Conservation (phyloP, 2,113 vertebrate species). For the Hoplias malabaricus region DNA sequence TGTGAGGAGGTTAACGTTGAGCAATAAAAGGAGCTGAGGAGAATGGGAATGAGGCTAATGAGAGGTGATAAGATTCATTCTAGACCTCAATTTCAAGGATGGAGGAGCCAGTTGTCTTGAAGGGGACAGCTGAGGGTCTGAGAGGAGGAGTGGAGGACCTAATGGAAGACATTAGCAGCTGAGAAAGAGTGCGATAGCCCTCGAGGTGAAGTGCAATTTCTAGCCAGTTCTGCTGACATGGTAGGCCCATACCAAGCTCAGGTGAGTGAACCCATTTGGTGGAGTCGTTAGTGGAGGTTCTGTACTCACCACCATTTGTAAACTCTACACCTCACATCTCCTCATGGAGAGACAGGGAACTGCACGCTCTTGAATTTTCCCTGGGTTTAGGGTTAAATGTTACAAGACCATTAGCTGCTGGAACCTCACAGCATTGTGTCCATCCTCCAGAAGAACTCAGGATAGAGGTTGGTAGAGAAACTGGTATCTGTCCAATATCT, state of each 20-base stretch:
- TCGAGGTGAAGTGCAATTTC: conserved; percentile 48
- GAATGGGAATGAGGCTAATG: conserved; percentile 71
- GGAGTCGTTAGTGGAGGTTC: conserved; percentile 20
- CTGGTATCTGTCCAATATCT: too few relatives aligned
- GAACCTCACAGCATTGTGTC: background rate
- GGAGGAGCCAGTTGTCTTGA: conserved; percentile 58
- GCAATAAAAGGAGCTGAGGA: conserved; percentile 63
- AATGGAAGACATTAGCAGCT: conserved; percentile 66
- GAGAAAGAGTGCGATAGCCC: conserved; percentile 46
- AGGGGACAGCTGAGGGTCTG: conserved; percentile 53
- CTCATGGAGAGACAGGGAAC: background rate
- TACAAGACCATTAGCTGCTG: background rate
- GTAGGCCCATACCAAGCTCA: background rate
- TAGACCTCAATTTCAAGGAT: conserved; percentile 73
- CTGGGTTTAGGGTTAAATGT: background rate
- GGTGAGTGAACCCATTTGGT: conserved; percentile 9
- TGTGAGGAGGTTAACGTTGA: conserved; percentile 69
- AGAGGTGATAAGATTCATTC: conserved; percentile 72
- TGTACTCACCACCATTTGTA: conserved; percentile 24
- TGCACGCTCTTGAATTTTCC: background rate
- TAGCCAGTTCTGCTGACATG: conserved; percentile 46
- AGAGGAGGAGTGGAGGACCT: conserved; percentile 50
- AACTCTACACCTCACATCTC: background rate
- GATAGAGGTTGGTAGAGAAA: too few relatives aligned
- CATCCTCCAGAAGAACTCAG: background rate